Conservation (phyloP, 2,888 invertebrate species). For the Sarcophaga variegata region DNA sequence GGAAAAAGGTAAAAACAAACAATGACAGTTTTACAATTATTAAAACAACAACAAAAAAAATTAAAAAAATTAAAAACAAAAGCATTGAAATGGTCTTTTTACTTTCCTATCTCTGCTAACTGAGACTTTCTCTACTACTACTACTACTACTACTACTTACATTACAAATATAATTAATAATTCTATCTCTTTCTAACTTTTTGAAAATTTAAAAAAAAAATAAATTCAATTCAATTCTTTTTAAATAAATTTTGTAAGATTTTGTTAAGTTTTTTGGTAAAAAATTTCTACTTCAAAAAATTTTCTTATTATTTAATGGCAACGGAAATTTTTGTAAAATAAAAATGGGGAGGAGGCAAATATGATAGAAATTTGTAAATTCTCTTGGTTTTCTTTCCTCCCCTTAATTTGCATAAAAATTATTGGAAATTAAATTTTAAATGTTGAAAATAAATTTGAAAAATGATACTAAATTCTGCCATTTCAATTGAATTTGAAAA, state of each 20-base stretch:
- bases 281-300: no score
- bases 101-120: neutral
- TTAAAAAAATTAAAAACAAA: conserved; percentile 44
- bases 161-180: no score
- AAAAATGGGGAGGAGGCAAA: neutral
- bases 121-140: neutral
- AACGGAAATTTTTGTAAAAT: conserved; percentile 10
- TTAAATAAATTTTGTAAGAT: no score
- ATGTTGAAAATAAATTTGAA: conserved; percentile 13
- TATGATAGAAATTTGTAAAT: neutral
- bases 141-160: no score
- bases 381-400: neutral
- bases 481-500: conserved; percentile 56
- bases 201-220: neutral
- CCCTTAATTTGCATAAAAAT: neutral
- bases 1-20: conserved; percentile 91
- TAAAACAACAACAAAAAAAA: conserved; percentile 55
- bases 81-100: conserved; percentile 72
- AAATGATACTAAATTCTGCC: conserved; percentile 42
- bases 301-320: conserved; percentile 11
- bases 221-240: neutral
- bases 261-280: no score
- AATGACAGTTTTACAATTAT: conserved; percentile 69
- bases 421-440: neutral
- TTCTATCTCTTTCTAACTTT: conserved; percentile 12